Percentiles rank a stretch among this genome's conserved stretches.
Evolutionary conservation across 2,113 vertebrate species (phyloP).

Genomic region (Zingel zingel): DNA sequence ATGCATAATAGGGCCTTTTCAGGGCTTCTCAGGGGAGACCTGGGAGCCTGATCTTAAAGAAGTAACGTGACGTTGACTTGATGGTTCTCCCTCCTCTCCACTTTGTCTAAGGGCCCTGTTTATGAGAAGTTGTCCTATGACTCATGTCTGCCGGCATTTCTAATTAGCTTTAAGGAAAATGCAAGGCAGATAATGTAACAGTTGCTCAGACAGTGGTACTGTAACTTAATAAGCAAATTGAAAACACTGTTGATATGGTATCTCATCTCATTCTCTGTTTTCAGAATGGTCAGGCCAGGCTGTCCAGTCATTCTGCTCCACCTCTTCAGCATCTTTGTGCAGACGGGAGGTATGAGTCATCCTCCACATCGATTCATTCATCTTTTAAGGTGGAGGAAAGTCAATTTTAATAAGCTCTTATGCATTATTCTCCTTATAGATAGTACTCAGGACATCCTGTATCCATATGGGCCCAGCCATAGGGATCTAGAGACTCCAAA

Average conservation of each 20-base stretch:
- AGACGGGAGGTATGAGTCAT: constrained; percentile 73
- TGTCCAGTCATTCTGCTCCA: constrained; percentile 83
- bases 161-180: constrained; percentile 33
- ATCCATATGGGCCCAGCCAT: constrained; percentile 84
- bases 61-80: constrained; percentile 68
- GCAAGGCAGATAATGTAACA: constrained; percentile 34
- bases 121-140: constrained; percentile 64
- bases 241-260: not conserved
- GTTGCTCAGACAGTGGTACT: not conserved
- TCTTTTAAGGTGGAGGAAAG: not conserved
- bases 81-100: constrained; percentile 59
- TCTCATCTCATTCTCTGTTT: constrained; percentile 22
- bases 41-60: constrained; percentile 87
- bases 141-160: constrained; percentile 48
- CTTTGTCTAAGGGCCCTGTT: constrained; percentile 49
- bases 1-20: constrained; percentile 86
- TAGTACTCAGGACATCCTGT: constrained; percentile 87
- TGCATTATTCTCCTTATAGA: constrained; percentile 75
- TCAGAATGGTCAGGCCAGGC: constrained; percentile 84
- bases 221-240: not conserved
- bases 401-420: constrained; percentile 9
- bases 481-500: constrained; percentile 92
- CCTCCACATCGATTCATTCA: not conserved
- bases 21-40: constrained; percentile 81
- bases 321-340: constrained; percentile 78